Evolutionary conservation across 1,140 invertebrate genomes (phyloP).

Genomic region (Achroia grisella): DNA sequence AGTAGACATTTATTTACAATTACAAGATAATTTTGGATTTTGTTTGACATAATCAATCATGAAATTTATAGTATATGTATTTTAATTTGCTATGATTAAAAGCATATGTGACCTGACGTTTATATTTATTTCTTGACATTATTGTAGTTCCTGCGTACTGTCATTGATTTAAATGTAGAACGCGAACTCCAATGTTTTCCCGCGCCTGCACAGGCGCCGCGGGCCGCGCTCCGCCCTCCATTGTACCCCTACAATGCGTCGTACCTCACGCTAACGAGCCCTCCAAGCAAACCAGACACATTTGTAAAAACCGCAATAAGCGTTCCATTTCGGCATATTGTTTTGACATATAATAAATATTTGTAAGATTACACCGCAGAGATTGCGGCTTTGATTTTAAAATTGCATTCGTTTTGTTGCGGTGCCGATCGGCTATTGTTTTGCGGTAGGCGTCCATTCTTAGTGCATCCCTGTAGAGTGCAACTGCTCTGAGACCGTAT

Average conservation of each 20-base stretch:
- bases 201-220: constrained; percentile 40
- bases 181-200: constrained; percentile 23
- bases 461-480: background rate
- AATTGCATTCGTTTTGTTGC: constrained; percentile 50
- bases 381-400: constrained; percentile 55
- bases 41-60: no score
- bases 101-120: background rate
- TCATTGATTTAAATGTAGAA: constrained; percentile 47
- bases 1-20: no score
- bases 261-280: constrained; percentile 69
- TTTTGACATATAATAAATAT: constrained; percentile 74
- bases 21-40: no score
- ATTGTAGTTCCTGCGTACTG: constrained; percentile 9
- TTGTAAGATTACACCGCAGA: constrained; percentile 62
- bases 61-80: no score
- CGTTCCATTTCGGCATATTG: constrained; percentile 69
- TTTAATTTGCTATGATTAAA: no score
- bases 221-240: constrained; percentile 49
- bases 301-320: constrained; percentile 72
- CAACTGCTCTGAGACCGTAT: constrained; percentile 28
- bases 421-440: constrained; percentile 41
- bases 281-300: constrained; percentile 62
- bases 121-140: background rate
- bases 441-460: constrained; percentile 28
- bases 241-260: constrained; percentile 64